Base-by-base conservation (phyloP, 2,888 invertebrate genomes). In the Drosophila algonquin region DNA sequence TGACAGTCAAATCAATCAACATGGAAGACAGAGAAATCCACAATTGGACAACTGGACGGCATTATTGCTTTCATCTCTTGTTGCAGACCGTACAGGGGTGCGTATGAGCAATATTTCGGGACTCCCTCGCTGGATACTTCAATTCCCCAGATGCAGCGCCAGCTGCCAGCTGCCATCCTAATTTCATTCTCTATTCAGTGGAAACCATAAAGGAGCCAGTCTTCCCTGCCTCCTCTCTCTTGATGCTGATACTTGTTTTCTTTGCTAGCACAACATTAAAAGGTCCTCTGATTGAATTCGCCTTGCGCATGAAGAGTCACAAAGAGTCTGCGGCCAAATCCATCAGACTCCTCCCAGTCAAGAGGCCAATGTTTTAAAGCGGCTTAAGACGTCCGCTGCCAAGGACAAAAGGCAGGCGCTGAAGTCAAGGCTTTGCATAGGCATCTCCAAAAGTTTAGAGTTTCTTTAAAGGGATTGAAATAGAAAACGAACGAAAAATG, bases 31-130 rank as follows among this genome's bases (percentile, higher is more conserved):
- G 45, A 58, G 18, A 30, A 9, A 21, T 44, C 21, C 54, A 47
- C 7, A 21, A 80, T 74, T 85, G 74, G 73, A 76, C 70, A 77
- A 78, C 3, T 63, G 59, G 65, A 65, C 53, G 64, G 69, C 55
- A 65, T 62, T 58, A 56, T 73, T 58, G 52, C 44, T 21, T 48
- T 52, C 62, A 54, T 47, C 21, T 48, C 14, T 40, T 48, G 8
- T 40, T 50, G 18, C 21, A 48, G 46, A 56, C 45, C n/a, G 61
- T 58, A 48, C 69, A 56, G 58, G n/a, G 59, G 35, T 77, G 77
- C 81, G 83, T 83, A 79, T 79, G 81, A 63, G 83, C 83, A 86
- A 86, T 79, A 81, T 81, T 73, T 82, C 53, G 74, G 74, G 84
- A 65, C 74, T 79, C 69, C 54, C 48, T 24, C 40, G 35, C 50